These are phyloP conservation scores for Holothuria leucospilota DNA, from an alignment of 53 echinoderm and acorn worm genomes.

Conservation along the genomic window DNA sequence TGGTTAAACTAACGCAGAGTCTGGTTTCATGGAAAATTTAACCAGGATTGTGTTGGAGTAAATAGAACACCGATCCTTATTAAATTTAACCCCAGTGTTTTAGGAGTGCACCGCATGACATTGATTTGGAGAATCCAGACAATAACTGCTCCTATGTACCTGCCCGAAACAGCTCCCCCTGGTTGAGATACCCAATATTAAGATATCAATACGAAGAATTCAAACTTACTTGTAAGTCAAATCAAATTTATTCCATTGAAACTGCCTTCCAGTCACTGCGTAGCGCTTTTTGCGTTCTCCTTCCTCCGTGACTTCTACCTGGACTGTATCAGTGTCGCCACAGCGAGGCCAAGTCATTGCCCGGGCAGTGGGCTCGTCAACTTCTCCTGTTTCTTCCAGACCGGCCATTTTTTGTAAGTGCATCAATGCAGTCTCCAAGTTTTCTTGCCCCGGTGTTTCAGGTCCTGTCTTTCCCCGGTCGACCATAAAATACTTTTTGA, in stretches of 20 bases:
- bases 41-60: too few species aligned
- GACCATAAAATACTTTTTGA: constrained; percentile 22
- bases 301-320: constrained; percentile 13
- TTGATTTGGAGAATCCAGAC: too few species aligned
- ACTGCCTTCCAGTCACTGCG: constrained; percentile 65
- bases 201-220: not conserved
- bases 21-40: too few species aligned
- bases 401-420: constrained; percentile 75
- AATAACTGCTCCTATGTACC: too few species aligned
- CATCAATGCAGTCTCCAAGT: constrained; percentile 50
- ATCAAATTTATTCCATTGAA: constrained; percentile 71
- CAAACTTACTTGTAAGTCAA: constrained; percentile 71
- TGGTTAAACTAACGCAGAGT: too few species aligned
- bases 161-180: too few species aligned
- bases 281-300: constrained; percentile 51
- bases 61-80: too few species aligned
- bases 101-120: too few species aligned
- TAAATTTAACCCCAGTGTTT: too few species aligned
- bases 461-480: not conserved
- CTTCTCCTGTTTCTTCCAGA: constrained; percentile 64
- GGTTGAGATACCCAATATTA: too few species aligned
- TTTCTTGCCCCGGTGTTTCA: constrained; percentile 15
- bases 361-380: constrained; percentile 67
- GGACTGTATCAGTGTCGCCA: constrained; percentile 65
- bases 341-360: constrained; percentile 73